Conservation (phyloP, 2,113 vertebrate genomes). For the Mesitornis unicolor region DNA sequence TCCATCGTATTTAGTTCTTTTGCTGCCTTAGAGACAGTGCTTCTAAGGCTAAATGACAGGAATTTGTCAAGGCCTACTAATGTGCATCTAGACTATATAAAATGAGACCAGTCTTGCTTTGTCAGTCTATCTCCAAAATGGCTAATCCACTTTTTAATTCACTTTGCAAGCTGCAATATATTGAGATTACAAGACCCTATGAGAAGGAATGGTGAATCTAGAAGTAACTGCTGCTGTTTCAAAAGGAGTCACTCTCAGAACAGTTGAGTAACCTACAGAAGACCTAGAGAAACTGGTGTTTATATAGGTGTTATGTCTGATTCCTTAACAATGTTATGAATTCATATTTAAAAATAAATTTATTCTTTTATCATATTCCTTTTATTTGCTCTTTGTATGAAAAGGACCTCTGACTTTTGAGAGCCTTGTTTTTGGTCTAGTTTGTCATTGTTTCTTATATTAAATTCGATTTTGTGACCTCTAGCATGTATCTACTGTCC, state of each 20-base stretch:
- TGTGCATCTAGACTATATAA: not conserved
- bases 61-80: not conserved
- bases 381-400: constrained; percentile 46
- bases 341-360: constrained; percentile 23
- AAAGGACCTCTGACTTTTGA: not conserved
- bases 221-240: constrained; percentile 56
- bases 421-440: not conserved
- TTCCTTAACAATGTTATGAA: constrained; percentile 44
- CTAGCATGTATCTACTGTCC: not conserved
- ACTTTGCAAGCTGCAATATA: constrained; percentile 24
- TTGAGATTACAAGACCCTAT: constrained; percentile 43
- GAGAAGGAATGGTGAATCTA: constrained; percentile 39
- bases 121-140: not conserved
- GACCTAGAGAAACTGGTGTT: constrained; percentile 47
- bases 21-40: not conserved
- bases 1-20: not conserved
- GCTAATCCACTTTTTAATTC: constrained; percentile 21
- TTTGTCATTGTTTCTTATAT: constrained; percentile 10
- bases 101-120: not conserved
- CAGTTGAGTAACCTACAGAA: constrained; percentile 36
- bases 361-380: constrained; percentile 19
- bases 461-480: not conserved
- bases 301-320: constrained; percentile 39
- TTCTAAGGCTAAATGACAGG: not conserved
- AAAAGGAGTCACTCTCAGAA: constrained; percentile 53